Percentiles rank a stretch among this genome's conserved stretches.
These are phyloP conservation scores for Mycteria americana DNA, from an alignment of 2,797 vertebrate species.

Conservation along the genomic window DNA sequence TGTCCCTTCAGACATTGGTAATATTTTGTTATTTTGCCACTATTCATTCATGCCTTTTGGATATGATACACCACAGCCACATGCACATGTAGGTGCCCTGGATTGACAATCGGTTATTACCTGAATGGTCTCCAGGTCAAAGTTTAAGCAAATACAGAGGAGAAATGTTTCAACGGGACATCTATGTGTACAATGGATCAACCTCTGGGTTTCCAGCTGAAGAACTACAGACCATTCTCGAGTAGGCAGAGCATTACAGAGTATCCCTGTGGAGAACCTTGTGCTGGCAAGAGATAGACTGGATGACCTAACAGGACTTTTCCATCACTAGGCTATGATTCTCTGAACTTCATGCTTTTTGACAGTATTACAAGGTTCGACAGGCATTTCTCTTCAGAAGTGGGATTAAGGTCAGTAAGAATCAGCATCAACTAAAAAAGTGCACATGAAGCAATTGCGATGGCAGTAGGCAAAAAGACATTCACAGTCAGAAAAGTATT, in stretches of 20 bases:
- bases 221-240: not conserved
- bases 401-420: slow-evolving; percentile 67
- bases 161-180: not conserved
- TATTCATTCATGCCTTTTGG: slow-evolving; percentile 43
- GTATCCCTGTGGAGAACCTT: not conserved
- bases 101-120: not conserved
- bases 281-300: not conserved
- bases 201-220: not conserved
- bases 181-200: not conserved
- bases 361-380: slow-evolving; percentile 66
- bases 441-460: slow-evolving; percentile 25
- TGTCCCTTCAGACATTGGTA: slow-evolving; percentile 14
- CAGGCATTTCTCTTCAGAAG: slow-evolving; percentile 64
- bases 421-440: slow-evolving; percentile 67
- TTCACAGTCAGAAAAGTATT: not conserved
- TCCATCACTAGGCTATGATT: slow-evolving; percentile 29
- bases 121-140: not conserved
- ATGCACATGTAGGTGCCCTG: not conserved
- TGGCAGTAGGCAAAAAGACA: slow-evolving; percentile 16
- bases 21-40: slow-evolving; percentile 36
- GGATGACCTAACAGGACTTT: slow-evolving; percentile 44
- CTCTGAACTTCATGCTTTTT: slow-evolving; percentile 66
- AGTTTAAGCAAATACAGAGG: not conserved
- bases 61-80: not conserved
- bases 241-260: not conserved